Percentiles rank a stretch among this genome's conserved stretches.
These are phyloP conservation scores for Subanguina moxae DNA, from an alignment of 1,140 invertebrate species.

Conservation along the genomic window DNA sequence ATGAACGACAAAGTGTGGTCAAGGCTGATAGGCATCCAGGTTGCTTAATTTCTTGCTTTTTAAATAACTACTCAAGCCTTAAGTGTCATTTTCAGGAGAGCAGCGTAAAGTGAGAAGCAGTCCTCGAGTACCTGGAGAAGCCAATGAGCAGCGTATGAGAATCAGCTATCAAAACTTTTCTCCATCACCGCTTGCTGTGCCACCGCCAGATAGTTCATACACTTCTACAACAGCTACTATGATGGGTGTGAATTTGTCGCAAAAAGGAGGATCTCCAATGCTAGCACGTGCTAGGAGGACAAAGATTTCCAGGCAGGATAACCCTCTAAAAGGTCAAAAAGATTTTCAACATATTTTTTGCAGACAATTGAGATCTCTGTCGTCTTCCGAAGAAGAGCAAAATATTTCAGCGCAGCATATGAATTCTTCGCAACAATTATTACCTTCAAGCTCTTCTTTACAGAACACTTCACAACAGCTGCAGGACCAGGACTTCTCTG, in stretches of 20 bases:
- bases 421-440: slow-evolving; percentile 10
- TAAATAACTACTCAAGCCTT: neutral
- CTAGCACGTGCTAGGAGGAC: slow-evolving; percentile 4
- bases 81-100: neutral
- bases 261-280: slow-evolving; percentile 7
- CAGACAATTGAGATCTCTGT: slow-evolving; percentile 35
- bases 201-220: neutral
- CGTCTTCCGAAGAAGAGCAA: slow-evolving; percentile 42
- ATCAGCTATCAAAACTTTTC: neutral
- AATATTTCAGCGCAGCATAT: slow-evolving; percentile 15
- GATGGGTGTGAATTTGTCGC: neutral
- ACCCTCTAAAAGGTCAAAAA: neutral
- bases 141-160: slow-evolving; percentile 1
- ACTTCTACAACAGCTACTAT: neutral
- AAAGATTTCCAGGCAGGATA: neutral
- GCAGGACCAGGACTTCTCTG: slow-evolving; percentile 37
- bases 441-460: slow-evolving; percentile 17
- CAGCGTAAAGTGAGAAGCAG: neutral
- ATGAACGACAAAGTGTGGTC: neutral
- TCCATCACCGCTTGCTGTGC: neutral
- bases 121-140: neutral
- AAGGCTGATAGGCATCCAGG: neutral
- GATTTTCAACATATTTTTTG: slow-evolving; percentile 2
- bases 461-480: slow-evolving; percentile 13
- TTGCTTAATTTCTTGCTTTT: neutral